Conservation (phyloP, 1,140 invertebrate species). For the Temnothorax longispinosus region DNA sequence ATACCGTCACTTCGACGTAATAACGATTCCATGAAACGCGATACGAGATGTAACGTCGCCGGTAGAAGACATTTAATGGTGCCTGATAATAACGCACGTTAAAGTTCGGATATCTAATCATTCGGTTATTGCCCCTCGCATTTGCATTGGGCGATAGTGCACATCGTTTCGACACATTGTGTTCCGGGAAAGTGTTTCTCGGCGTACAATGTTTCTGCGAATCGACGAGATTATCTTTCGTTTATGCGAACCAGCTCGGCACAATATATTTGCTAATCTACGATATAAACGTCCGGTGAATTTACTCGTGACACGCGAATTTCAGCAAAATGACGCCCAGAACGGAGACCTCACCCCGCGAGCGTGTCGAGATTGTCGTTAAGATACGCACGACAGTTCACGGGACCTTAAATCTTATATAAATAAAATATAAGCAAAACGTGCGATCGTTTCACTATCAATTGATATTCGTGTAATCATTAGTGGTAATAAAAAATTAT, state of each 20-base stretch:
- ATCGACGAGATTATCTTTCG: constrained; percentile 53
- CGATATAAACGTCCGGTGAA: constrained; percentile 53
- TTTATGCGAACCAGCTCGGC: constrained; percentile 28
- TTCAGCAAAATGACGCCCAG: constrained; percentile 46
- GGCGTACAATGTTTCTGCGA: constrained; percentile 45
- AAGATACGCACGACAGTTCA: constrained; percentile 51
- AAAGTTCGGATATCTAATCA: constrained; percentile 53
- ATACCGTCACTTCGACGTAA: constrained; percentile 11
- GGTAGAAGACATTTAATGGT: constrained; percentile 42
- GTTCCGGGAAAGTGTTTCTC: constrained; percentile 50
- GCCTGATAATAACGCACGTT: constrained; percentile 48
- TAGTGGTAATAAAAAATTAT: constrained; percentile 30
- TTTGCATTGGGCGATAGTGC: constrained; percentile 36
- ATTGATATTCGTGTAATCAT: constrained; percentile 38
- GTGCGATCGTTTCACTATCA: background rate
- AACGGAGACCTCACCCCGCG: constrained; percentile 26
- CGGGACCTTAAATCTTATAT: constrained; percentile 30
- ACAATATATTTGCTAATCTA: constrained; percentile 56
- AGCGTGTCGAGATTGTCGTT: constrained; percentile 57
- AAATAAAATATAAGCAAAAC: constrained; percentile 4
- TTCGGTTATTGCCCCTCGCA: constrained; percentile 45
- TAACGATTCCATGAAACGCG: constrained; percentile 41
- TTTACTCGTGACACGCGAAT: constrained; percentile 59
- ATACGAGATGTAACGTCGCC: constrained; percentile 33
- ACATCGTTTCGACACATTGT: constrained; percentile 55